Conservation (phyloP, 2,888 invertebrate genomes). For the Ichneumoninae sp. region DNA sequence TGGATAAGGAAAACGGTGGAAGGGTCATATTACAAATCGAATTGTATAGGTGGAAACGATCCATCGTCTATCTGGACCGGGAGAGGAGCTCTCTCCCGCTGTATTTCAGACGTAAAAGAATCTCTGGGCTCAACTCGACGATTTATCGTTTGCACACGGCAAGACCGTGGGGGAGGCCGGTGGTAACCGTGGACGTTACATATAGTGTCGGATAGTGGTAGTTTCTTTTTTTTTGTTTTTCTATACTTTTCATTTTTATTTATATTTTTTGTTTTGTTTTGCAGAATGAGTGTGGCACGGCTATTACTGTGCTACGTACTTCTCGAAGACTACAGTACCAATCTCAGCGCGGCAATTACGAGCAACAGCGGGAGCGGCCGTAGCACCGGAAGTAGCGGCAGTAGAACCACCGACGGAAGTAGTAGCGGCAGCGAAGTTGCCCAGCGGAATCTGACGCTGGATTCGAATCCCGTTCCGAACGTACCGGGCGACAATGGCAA, state of each 20-base stretch:
- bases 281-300: slow-evolving; percentile 83
- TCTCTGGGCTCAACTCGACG: slow-evolving; percentile 63
- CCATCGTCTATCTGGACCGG: slow-evolving; percentile 60
- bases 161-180: slow-evolving; percentile 58
- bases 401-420: slow-evolving; percentile 51
- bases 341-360: slow-evolving; percentile 79
- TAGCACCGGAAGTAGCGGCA: slow-evolving; percentile 64
- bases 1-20: slow-evolving; percentile 41
- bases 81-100: slow-evolving; percentile 42
- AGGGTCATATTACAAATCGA: slow-evolving; percentile 65
- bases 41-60: slow-evolving; percentile 61
- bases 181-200: background rate
- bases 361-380: slow-evolving; percentile 72
- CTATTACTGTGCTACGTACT: slow-evolving; percentile 83
- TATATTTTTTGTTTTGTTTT: slow-evolving; percentile 66
- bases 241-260: slow-evolving; percentile 16
- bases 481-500: slow-evolving; percentile 69
- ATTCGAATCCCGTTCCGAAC: slow-evolving; percentile 66
- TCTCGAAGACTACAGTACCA: slow-evolving; percentile 81
- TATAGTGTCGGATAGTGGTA: background rate
- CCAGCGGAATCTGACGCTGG: slow-evolving; percentile 76
- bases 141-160: slow-evolving; percentile 67
- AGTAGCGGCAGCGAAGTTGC: slow-evolving; percentile 69
- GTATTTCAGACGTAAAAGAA: slow-evolving; percentile 62
- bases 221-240: slow-evolving; percentile 17